These are phyloP conservation scores for Drosophila acutilabella DNA, from an alignment of 2,888 invertebrate genomes.

Conservation along the genomic window DNA sequence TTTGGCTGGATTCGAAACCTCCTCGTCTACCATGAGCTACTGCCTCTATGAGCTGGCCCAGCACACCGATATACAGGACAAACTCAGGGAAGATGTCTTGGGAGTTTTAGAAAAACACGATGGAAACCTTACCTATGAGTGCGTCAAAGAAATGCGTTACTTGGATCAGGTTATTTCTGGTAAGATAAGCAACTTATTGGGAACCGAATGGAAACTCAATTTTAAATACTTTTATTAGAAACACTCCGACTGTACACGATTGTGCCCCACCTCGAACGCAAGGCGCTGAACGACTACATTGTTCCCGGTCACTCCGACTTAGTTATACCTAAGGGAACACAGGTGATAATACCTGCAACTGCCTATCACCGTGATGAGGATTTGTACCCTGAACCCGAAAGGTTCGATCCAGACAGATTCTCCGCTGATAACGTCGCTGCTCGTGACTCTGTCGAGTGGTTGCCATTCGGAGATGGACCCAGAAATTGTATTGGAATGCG, in stretches of 20 bases:
- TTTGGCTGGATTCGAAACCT: conserved; percentile 86
- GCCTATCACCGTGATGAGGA: conserved; percentile 87
- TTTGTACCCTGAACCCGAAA: conserved; percentile 86
- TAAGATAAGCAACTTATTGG: conserved; percentile 43
- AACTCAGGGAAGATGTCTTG: conserved; percentile 84
- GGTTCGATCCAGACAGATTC: conserved; percentile 88
- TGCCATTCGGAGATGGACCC: conserved; percentile 84
- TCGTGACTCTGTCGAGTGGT: conserved; percentile 84
- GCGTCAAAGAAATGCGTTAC: conserved; percentile 84
- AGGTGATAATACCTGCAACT: conserved; percentile 75
- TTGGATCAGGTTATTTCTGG: conserved; percentile 85
- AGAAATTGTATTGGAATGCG: conserved; percentile 83
- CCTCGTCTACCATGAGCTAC: conserved; percentile 85
- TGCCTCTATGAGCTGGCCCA: conserved; percentile 85
- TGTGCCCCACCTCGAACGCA: conserved; percentile 86
- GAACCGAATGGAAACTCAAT: not conserved
- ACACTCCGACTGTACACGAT: conserved; percentile 87
- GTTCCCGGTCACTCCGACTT: conserved; percentile 86
- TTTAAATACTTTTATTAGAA: conserved; percentile 82
- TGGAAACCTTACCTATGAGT: conserved; percentile 83
- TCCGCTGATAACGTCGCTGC: conserved; percentile 86
- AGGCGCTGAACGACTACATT: conserved; percentile 86
- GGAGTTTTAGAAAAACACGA: conserved; percentile 80
- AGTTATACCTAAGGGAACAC: conserved; percentile 85
- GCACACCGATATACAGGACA: conserved; percentile 85